Conservation (phyloP, 2,113 vertebrate species). For the Gobius niger region DNA sequence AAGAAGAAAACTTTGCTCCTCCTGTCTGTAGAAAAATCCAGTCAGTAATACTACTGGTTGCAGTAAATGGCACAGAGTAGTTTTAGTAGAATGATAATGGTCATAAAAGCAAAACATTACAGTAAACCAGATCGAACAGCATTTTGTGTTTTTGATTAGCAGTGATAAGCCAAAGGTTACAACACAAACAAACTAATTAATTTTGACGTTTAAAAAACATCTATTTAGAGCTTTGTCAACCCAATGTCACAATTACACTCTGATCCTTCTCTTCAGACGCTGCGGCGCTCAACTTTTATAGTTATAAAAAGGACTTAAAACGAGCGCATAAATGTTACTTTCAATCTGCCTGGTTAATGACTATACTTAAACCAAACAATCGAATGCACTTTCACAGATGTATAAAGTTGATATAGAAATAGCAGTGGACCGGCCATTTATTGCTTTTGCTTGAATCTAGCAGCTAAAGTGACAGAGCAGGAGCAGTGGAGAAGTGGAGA, state of each 20-base stretch:
- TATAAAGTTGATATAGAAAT: conserved; percentile 22
- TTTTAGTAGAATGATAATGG: too few species aligned
- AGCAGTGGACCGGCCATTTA: conserved; percentile 41
- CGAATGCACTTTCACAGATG: conserved; percentile 24
- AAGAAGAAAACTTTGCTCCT: too few species aligned
- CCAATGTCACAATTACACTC: conserved; percentile 5
- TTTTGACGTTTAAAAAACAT: background rate
- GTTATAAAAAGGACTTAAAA: background rate
- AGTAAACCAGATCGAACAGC: too few species aligned
- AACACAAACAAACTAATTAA: too few species aligned
- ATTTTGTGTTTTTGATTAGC: too few species aligned
- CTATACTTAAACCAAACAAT: conserved; percentile 30
- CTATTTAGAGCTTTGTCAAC: background rate
- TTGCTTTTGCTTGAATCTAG: conserved; percentile 33
- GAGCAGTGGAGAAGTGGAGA: conserved; percentile 9
- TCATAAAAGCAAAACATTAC: too few species aligned
- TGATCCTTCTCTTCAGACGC: conserved; percentile 1
- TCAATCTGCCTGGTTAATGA: conserved; percentile 34
- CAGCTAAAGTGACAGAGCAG: conserved; percentile 29
- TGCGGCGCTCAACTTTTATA: conserved; percentile 8
- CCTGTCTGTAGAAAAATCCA: too few species aligned
- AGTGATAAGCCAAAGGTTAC: too few species aligned
- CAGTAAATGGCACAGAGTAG: too few species aligned
- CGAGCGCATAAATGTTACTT: conserved; percentile 46
- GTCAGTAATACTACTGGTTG: too few species aligned